Evolutionary conservation across 2,888 invertebrate genomes (phyloP).

Genomic region (Apotomis turbidana): DNA sequence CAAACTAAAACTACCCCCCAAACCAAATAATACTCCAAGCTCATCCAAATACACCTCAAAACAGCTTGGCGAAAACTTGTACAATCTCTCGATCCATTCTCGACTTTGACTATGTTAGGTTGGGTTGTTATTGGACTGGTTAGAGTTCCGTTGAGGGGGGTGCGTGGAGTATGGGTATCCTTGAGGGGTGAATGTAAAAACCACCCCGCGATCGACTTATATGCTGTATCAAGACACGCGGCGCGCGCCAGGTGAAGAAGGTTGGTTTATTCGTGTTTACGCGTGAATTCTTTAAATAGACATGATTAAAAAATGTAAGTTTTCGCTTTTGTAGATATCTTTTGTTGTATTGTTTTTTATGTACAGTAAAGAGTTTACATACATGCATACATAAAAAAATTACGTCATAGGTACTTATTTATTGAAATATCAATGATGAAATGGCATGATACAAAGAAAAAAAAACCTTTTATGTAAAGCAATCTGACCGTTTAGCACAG

Average conservation of each 20-base stretch:
- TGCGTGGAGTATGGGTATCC: constrained; percentile 42
- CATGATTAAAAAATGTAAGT: no score
- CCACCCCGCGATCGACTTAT: constrained; percentile 51
- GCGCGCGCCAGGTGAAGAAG: constrained; percentile 10
- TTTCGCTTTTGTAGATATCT: no score
- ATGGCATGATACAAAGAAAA: no score
- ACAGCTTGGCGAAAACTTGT: background rate
- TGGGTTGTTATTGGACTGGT: constrained; percentile 8
- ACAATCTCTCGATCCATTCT: background rate
- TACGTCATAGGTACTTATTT: no score
- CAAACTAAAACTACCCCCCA: constrained; percentile 1
- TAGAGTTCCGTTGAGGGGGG: background rate
- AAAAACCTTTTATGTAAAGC: no score
- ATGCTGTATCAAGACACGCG: constrained; percentile 48
- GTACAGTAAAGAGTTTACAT: no score
- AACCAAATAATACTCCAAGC: background rate
- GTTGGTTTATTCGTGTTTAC: background rate
- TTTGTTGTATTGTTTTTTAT: no score
- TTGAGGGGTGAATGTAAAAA: constrained; percentile 50
- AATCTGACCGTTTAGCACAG: no score
- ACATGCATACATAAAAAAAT: no score
- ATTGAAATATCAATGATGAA: no score
- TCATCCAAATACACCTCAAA: background rate
- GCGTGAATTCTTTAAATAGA: background rate
- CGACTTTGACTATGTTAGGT: background rate